A percentile compares a stretch with the other conserved stretches of the same genome.
Evolutionary conservation across 2,888 invertebrate species (phyloP).

Genomic region (Xestia xanthographa): DNA sequence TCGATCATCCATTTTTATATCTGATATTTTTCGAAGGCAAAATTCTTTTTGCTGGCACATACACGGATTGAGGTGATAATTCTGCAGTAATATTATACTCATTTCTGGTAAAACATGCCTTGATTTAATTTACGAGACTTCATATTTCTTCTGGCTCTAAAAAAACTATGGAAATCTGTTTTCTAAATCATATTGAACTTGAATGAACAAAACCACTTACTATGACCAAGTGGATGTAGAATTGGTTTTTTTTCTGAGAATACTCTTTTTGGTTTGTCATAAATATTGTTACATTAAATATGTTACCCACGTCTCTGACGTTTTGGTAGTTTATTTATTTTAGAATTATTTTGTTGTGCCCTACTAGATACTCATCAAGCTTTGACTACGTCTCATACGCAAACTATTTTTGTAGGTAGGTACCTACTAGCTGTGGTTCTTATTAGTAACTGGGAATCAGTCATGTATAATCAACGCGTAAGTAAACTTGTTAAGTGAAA

Average conservation of each 20-base stretch:
- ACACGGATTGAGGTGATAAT: conserved; percentile 33
- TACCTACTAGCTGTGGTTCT: no score
- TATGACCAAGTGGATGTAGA: not conserved
- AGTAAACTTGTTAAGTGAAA: not conserved
- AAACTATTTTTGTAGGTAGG: not conserved
- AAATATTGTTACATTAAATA: not conserved
- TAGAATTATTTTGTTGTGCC: not conserved
- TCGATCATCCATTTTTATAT: conserved; percentile 64
- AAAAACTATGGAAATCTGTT: not conserved
- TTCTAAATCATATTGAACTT: conserved; percentile 7
- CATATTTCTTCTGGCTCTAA: not conserved
- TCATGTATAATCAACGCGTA: not conserved
- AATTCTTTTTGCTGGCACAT: conserved; percentile 61
- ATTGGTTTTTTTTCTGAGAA: not conserved
- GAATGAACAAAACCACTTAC: not conserved
- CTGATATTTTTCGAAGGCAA: conserved; percentile 60
- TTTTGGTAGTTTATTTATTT: not conserved
- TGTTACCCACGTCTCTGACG: not conserved
- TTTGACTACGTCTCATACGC: not conserved
- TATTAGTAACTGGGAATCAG: not conserved
- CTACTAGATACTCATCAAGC: not conserved
- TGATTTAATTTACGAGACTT: not conserved
- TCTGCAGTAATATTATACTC: not conserved
- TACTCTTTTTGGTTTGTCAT: not conserved
- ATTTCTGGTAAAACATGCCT: not conserved